Conservation (phyloP, 2,113 vertebrate species). For the Pteronura brasiliensis region DNA sequence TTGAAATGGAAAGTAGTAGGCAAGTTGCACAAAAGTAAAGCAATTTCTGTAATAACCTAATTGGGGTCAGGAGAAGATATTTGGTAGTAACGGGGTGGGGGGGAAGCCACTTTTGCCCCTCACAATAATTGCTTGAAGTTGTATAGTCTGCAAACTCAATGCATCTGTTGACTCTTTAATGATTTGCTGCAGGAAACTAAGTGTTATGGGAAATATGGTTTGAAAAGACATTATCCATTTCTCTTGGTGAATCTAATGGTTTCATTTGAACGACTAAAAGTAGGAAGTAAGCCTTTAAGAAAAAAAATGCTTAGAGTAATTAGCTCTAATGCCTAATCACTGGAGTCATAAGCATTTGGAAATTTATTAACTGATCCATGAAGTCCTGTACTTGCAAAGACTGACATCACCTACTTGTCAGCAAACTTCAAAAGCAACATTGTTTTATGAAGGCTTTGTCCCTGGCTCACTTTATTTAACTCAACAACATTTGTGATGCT, state of each 20-base stretch:
- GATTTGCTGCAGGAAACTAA: constrained; percentile 76
- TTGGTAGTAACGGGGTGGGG: background rate
- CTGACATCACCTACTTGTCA: constrained; percentile 24
- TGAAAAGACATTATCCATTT: constrained; percentile 74
- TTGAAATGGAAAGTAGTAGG: background rate
- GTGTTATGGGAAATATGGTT: constrained; percentile 75
- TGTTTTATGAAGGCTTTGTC: background rate
- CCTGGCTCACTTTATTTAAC: constrained; percentile 1
- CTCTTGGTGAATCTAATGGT: constrained; percentile 75
- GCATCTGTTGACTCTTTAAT: constrained; percentile 76
- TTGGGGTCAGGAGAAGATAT: constrained; percentile 35
- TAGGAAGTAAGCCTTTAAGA: constrained; percentile 66
- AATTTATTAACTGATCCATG: constrained; percentile 64
- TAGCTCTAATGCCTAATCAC: constrained; percentile 72
- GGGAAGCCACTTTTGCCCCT: constrained; percentile 72
- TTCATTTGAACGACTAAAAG: constrained; percentile 73
- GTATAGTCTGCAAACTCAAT: constrained; percentile 70
- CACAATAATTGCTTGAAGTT: constrained; percentile 74
- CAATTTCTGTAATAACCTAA: constrained; percentile 54
- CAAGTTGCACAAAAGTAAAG: background rate
- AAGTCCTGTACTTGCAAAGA: constrained; percentile 39
- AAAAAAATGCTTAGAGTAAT: constrained; percentile 72
- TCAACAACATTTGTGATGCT: background rate
- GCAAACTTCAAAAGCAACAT: constrained; percentile 45
- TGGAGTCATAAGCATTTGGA: constrained; percentile 61